Percentiles rank a stretch among this genome's conserved stretches.
These are phyloP conservation scores for Phalacrocorax carbo DNA, from an alignment of 2,113 vertebrate genomes.

Conservation along the genomic window DNA sequence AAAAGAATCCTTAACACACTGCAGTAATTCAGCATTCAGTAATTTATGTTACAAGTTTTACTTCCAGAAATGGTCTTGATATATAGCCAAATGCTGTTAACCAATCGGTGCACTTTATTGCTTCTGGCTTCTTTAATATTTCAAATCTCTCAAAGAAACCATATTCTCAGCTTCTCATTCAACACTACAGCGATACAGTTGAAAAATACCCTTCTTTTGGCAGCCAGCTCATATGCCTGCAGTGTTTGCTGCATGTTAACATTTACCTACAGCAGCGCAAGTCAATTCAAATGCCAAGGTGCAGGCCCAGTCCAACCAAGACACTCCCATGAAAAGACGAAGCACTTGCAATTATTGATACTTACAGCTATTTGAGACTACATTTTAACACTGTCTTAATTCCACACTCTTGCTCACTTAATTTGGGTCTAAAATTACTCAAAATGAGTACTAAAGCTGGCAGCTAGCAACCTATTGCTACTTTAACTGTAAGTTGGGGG, in stretches of 20 bases:
- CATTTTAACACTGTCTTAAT: not conserved
- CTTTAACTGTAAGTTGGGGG: not conserved
- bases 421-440: slow-evolving; percentile 18
- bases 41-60: slow-evolving; percentile 35
- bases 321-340: not conserved
- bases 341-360: not conserved
- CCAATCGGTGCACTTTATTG: not conserved
- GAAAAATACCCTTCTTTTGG: slow-evolving; percentile 1
- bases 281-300: not conserved
- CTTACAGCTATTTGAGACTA: not conserved
- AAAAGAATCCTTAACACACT: slow-evolving; percentile 65
- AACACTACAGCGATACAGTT: not conserved
- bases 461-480: not conserved
- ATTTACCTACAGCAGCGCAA: not conserved
- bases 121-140: slow-evolving; percentile 9
- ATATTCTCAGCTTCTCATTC: not conserved
- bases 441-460: slow-evolving; percentile 10
- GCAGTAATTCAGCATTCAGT: slow-evolving; percentile 24
- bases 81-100: not conserved
- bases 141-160: slow-evolving; percentile 3
- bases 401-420: not conserved
- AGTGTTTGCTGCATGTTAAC: slow-evolving; percentile 18
- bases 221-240: not conserved
- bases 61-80: slow-evolving; percentile 48
- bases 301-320: not conserved